Evolutionary conservation across 2,797 vertebrate genomes (phyloP).

Genomic region (Siniperca undulata): DNA sequence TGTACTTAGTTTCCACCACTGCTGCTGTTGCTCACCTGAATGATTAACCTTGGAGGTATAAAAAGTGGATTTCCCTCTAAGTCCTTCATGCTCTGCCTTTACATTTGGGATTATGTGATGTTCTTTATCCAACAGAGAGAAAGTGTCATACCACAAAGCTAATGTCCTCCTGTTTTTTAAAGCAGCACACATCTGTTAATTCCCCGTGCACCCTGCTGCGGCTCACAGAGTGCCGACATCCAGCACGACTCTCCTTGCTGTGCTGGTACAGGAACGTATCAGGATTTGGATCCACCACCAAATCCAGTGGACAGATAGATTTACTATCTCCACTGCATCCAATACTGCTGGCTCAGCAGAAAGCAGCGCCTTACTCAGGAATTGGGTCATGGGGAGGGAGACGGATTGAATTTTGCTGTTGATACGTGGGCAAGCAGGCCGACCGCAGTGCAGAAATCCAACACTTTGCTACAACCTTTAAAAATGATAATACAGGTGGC

Average conservation of each 20-base stretch:
- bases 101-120: constrained; percentile 41
- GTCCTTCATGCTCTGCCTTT: constrained; percentile 21
- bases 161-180: constrained; percentile 34
- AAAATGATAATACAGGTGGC: constrained; percentile 38
- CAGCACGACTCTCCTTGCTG: constrained; percentile 23
- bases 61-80: constrained; percentile 15
- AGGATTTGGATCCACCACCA: constrained; percentile 55
- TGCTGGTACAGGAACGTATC: constrained; percentile 23
- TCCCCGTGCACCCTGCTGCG: constrained; percentile 17
- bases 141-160: constrained; percentile 29
- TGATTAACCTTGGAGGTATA: constrained; percentile 36
- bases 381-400: constrained; percentile 42
- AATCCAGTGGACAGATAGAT: constrained; percentile 69
- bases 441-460: constrained; percentile 49
- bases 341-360: constrained; percentile 67
- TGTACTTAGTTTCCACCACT: not conserved
- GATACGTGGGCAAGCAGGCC: constrained; percentile 43
- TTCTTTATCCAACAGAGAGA: constrained; percentile 40
- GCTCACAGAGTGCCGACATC: constrained; percentile 26
- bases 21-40: constrained; percentile 22
- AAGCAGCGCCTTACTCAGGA: constrained; percentile 62
- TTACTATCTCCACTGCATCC: constrained; percentile 67
- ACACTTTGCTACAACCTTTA: constrained; percentile 48
- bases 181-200: constrained; percentile 25
- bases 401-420: constrained; percentile 66